These are phyloP conservation scores for Cetonia aurata DNA, from an alignment of 2,888 invertebrate genomes.

Conservation along the genomic window DNA sequence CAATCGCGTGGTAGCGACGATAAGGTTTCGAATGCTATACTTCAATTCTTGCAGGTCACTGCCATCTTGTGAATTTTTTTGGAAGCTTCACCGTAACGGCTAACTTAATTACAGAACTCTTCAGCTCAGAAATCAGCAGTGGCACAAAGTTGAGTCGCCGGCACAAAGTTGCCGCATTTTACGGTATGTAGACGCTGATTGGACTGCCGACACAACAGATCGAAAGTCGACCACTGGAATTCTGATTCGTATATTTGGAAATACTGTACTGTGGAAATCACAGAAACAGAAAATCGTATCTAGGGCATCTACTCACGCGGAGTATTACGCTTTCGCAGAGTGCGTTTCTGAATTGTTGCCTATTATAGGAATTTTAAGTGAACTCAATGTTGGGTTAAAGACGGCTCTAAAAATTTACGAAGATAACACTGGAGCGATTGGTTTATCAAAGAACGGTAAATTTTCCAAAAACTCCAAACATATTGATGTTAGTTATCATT, in stretches of 20 bases:
- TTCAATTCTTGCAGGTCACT: too few relatives aligned
- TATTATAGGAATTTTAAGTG: constrained; percentile 9
- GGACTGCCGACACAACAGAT: not conserved
- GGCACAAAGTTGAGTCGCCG: too few relatives aligned
- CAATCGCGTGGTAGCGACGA: too few relatives aligned
- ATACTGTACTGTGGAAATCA: constrained; percentile 6
- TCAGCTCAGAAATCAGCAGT: too few relatives aligned
- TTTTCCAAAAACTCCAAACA: constrained; percentile 11
- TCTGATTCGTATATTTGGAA: not conserved
- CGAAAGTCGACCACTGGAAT: constrained; percentile 1
- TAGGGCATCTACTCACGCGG: not conserved
- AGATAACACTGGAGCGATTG: not conserved
- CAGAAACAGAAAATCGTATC: constrained; percentile 13
- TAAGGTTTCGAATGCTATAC: too few relatives aligned
- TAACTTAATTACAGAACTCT: too few relatives aligned
- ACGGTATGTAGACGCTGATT: constrained; percentile 2
- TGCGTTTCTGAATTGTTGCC: constrained; percentile 12
- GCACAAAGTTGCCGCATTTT: too few relatives aligned
- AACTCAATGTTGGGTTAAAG: constrained; percentile 3
- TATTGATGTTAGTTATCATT: constrained; percentile 7
- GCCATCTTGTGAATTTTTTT: too few relatives aligned
- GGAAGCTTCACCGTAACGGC: too few relatives aligned
- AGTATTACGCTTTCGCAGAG: constrained; percentile 12
- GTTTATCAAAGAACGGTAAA: not conserved
- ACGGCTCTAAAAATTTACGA: constrained; percentile 3